A percentile compares a stretch with the other conserved stretches of the same genome.
phyloP scores from a whole-genome alignment of 2,797 vertebrate genomes.

The Echiichthys vipera region DNA sequence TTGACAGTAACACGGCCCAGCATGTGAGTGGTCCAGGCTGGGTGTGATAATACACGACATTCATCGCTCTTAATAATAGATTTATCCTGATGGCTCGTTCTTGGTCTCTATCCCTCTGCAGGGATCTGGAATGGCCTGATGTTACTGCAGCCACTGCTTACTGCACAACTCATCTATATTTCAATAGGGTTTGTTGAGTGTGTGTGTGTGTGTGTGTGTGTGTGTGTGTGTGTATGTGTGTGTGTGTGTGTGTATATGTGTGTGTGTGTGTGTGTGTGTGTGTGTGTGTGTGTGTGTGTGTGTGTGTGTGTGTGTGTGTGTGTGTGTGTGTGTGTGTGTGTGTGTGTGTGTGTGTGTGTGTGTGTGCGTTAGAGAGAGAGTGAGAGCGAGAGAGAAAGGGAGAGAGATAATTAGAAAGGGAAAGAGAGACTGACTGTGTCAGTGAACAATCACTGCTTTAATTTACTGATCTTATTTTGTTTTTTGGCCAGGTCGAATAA shows the following conservation, averaged over 20 bases:
- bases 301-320: conserved; percentile 11
- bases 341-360: conserved; percentile 2
- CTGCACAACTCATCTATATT: conserved; percentile 65
- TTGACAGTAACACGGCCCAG: conserved; percentile 17
- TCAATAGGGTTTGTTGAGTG: conserved; percentile 28
- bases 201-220: conserved; percentile 25
- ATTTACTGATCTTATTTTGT: conserved; percentile 57
- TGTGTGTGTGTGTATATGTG: conserved; percentile 13
- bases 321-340: conserved; percentile 8
- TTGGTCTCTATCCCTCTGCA: conserved; percentile 38
- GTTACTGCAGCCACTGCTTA: conserved; percentile 46
- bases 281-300: conserved; percentile 23
- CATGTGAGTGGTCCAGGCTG: conserved; percentile 14
- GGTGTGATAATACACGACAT: conserved; percentile 14
- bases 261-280: not conserved
- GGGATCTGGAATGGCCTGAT: conserved; percentile 38
- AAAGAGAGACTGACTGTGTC: not conserved
- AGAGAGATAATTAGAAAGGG: too few species aligned
- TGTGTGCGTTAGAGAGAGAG: too few species aligned
- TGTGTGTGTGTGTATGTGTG: conserved; percentile 3
- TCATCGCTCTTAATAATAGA: conserved; percentile 47
- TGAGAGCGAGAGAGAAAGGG: too few species aligned
- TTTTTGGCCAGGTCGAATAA: conserved; percentile 6
- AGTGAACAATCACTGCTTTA: conserved; percentile 49
- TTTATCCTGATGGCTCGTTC: conserved; percentile 26